Conservation (phyloP, 2,888 invertebrate genomes). For the Temnothorax rugatulus region DNA sequence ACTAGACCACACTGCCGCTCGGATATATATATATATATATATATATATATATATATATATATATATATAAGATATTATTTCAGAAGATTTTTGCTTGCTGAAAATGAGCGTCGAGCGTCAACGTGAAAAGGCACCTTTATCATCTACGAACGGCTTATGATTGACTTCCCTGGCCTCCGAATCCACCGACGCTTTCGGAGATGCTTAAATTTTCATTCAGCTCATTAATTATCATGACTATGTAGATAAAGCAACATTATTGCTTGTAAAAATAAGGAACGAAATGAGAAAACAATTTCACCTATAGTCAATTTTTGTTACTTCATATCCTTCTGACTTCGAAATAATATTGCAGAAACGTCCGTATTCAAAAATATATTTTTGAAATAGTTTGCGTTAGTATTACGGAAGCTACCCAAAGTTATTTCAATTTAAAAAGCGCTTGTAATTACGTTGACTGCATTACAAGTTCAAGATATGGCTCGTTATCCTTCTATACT, state of each 20-base stretch:
- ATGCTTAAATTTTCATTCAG: conserved; percentile 8
- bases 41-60: no score
- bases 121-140: background rate
- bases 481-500: background rate
- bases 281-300: background rate
- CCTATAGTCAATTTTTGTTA: background rate
- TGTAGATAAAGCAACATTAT: no score
- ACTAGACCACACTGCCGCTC: no score
- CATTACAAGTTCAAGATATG: background rate
- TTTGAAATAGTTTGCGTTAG: background rate
- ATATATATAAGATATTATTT: no score
- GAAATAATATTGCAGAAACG: background rate
- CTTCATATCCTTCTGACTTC: background rate
- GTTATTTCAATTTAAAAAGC: conserved; percentile 4
- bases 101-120: no score
- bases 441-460: background rate
- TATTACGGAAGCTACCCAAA: background rate
- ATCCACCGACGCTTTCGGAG: background rate
- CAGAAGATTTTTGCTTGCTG: no score
- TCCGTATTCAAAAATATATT: background rate
- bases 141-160: background rate
- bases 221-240: background rate
- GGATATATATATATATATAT: no score
- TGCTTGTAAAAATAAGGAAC: background rate
- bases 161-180: conserved; percentile 11